phyloP scores from a whole-genome alignment of 1,140 invertebrate genomes.

The Cyclargus thomasi region DNA sequence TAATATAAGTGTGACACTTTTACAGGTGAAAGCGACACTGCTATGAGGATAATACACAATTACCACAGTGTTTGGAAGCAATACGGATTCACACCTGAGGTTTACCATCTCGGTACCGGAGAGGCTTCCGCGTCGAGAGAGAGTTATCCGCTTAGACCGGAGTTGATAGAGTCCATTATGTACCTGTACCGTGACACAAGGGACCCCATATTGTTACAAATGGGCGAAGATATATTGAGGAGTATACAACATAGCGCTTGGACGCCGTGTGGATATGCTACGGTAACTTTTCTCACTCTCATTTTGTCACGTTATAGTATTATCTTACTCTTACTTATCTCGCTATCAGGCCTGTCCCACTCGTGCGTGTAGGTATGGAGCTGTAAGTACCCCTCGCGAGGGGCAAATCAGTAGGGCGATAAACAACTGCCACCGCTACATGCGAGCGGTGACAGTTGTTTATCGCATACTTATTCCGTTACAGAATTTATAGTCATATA shows the following conservation, averaged over 20 bases:
- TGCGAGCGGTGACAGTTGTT: too few relatives aligned
- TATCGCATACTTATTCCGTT: too few relatives aligned
- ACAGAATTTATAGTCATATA: too few relatives aligned
- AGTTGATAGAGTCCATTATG: conserved; percentile 97
- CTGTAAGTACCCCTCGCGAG: too few relatives aligned
- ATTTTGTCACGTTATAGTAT: too few relatives aligned
- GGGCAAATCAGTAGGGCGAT: too few relatives aligned
- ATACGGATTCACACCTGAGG: conserved; percentile 98
- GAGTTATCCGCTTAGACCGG: conserved; percentile 96
- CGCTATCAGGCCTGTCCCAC: too few relatives aligned
- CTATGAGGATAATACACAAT: conserved; percentile 94
- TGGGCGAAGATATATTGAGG: conserved; percentile 92
- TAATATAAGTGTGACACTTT: conserved; percentile 25
- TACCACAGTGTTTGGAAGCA: conserved; percentile 97
- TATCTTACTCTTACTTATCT: background rate
- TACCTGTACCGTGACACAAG: conserved; percentile 95
- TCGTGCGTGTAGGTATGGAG: too few relatives aligned
- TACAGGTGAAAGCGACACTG: conserved; percentile 91
- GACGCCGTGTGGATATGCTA: conserved; percentile 98
- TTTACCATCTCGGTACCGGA: conserved; percentile 94
- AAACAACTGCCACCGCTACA: too few relatives aligned
- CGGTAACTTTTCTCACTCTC: conserved; percentile 77
- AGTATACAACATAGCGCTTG: conserved; percentile 92
- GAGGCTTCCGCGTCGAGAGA: conserved; percentile 90
- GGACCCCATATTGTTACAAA: conserved; percentile 92